Evolutionary conservation across 2,797 vertebrate species (phyloP), one percentile per base, ranked within the genome.

Genomic region (Spea hammondii): DNA sequence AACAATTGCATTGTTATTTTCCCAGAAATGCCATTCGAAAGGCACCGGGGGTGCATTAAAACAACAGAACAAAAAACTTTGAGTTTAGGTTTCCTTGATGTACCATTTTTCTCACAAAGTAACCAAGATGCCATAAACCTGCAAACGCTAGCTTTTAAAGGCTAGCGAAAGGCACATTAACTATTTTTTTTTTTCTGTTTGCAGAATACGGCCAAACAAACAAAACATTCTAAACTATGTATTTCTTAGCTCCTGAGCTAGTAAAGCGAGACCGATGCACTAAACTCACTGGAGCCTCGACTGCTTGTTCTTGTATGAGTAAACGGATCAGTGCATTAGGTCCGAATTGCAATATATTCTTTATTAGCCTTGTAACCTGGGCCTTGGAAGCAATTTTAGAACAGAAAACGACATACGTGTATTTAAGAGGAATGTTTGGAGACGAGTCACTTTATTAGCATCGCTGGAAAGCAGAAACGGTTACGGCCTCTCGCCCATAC

Each of bases 161-260:
- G 73, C 53, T 45, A 76, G 78, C 51, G 53, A 71, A 81, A 81
- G 79, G 79, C 79, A 81, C 79, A 49, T 77, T 67, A 48, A 76
- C 60, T 67, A 51, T 57, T 57, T 70, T 32, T 55, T 49, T 72
- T 49, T 70, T 49, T 70, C 8, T 17, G 11, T 32, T 62, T 59
- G 55, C 66, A 70, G 14, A 62, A 51, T 50, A 75, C 9, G 17
- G 49, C 32, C 51, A 49, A 47, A 59, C 48, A 11, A 17, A 46
- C 4, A 51, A 4, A 13, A 59, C 14, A 59, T 11, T 32, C 11
- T 13, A 59, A 59, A 12, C 32, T 32, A 32, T 32, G 32, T 32
- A 32, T 32, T 32, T 32, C 32, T 32, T 53, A 7, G 10, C 51
- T 7, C 51, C 51, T 2, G 51, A 53, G 51, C 6, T 53, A 11